phyloP scores from a whole-genome alignment of 2,888 invertebrate species.

The Ochropacha duplaris region DNA sequence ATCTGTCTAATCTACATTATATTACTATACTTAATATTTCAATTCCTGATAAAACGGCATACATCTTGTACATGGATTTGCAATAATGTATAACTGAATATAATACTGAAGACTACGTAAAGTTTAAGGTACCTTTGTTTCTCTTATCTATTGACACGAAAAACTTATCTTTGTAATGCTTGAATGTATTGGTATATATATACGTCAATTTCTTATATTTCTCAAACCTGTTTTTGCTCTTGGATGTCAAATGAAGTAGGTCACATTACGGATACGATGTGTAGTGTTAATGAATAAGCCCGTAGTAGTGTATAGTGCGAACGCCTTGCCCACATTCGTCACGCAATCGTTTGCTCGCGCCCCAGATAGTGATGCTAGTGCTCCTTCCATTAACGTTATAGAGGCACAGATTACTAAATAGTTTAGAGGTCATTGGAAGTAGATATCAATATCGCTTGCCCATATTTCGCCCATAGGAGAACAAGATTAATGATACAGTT shows the following conservation, averaged over 20 bases:
- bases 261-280: constrained; percentile 22
- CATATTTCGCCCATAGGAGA: constrained; percentile 23
- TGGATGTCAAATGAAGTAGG: background rate
- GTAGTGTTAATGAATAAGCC: constrained; percentile 30
- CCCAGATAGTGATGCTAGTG: constrained; percentile 42
- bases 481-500: constrained; percentile 30
- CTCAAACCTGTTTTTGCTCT: background rate
- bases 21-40: too few relatives aligned
- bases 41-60: background rate
- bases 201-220: background rate
- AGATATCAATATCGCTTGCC: constrained; percentile 16
- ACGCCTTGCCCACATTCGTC: constrained; percentile 46
- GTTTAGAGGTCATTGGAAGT: constrained; percentile 38
- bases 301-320: constrained; percentile 30
- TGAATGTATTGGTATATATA: constrained; percentile 4
- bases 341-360: constrained; percentile 49
- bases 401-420: too few relatives aligned
- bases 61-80: background rate
- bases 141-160: constrained; percentile 37
- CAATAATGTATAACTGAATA: background rate
- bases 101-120: constrained; percentile 11
- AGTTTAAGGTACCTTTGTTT: constrained; percentile 30
- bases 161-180: constrained; percentile 30
- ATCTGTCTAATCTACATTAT: too few relatives aligned
- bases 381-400: constrained; percentile 52